phyloP scores from a whole-genome alignment of 2,888 invertebrate species.

The Diplolepis rosae region DNA sequence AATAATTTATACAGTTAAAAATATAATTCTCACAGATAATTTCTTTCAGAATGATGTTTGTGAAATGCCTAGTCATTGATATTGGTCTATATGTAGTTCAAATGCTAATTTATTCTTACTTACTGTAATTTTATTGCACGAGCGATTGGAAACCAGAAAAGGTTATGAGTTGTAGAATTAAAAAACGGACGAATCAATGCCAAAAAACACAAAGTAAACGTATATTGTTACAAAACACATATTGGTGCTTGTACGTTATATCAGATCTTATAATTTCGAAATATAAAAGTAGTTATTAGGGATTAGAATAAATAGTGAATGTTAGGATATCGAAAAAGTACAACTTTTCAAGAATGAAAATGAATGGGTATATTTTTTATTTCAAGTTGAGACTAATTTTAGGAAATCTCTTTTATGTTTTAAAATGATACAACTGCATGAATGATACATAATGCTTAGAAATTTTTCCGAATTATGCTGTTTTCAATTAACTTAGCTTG shows the following conservation, averaged over 20 bases:
- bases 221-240: conserved; percentile 27
- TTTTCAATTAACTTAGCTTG: background rate
- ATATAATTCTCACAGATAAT: conserved; percentile 16
- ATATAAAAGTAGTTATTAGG: conserved; percentile 28
- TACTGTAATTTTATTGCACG: background rate
- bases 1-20: background rate
- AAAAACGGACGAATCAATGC: conserved; percentile 28
- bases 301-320: conserved; percentile 36
- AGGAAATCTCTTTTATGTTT: background rate
- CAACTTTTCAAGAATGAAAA: conserved; percentile 1
- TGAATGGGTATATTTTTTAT: background rate
- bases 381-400: background rate
- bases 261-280: conserved; percentile 40
- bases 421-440: background rate
- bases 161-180: conserved; percentile 4
- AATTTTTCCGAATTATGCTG: conserved; percentile 9
- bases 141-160: conserved; percentile 10
- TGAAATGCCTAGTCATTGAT: conserved; percentile 28
- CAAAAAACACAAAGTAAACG: conserved; percentile 36
- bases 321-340: conserved; percentile 35
- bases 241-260: conserved; percentile 29
- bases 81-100: conserved; percentile 6
- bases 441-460: background rate
- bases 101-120: conserved; percentile 10
- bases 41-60: conserved; percentile 4